phyloP scores from a whole-genome alignment of 2,113 vertebrate genomes.

The Cyanoramphus novaezelandiae region DNA sequence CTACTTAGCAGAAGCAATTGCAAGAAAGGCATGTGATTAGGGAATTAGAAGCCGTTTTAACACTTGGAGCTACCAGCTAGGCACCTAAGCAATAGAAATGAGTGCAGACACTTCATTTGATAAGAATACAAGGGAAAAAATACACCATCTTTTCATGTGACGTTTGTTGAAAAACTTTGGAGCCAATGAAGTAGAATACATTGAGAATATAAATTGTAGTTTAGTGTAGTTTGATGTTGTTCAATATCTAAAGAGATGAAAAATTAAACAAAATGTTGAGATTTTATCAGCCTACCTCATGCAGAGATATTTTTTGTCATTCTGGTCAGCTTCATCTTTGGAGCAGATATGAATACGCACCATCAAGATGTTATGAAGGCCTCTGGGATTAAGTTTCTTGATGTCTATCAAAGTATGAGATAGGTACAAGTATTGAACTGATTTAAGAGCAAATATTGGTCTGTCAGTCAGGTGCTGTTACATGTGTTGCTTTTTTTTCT shows the following conservation, averaged over 20 bases:
- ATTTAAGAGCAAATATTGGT: not conserved
- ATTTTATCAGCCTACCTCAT: not conserved
- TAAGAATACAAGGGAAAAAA: not conserved
- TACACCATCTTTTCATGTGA: not conserved
- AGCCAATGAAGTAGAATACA: not conserved
- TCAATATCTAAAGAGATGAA: not conserved
- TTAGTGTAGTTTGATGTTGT: not conserved
- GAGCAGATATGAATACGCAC: not conserved
- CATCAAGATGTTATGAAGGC: not conserved
- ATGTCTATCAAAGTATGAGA: not conserved
- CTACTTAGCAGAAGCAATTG: constrained; percentile 44
- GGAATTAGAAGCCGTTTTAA: constrained; percentile 47
- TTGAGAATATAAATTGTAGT: not conserved
- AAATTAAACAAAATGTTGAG: not conserved
- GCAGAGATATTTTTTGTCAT: not conserved
- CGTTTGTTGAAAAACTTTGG: not conserved
- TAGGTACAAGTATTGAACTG: not conserved
- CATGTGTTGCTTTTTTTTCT: accelerated
- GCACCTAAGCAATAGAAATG: not conserved
- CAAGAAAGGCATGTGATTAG: constrained; percentile 42
- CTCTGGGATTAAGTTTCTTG: not conserved
- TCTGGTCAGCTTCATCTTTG: not conserved
- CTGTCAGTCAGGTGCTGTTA: not conserved
- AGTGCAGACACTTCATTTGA: not conserved
- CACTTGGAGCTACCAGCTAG: not conserved